Percentiles rank a stretch among this genome's conserved stretches.
These are phyloP conservation scores for Pseudomugil tenellus DNA, from an alignment of 2,797 vertebrate genomes.

Conservation along the genomic window DNA sequence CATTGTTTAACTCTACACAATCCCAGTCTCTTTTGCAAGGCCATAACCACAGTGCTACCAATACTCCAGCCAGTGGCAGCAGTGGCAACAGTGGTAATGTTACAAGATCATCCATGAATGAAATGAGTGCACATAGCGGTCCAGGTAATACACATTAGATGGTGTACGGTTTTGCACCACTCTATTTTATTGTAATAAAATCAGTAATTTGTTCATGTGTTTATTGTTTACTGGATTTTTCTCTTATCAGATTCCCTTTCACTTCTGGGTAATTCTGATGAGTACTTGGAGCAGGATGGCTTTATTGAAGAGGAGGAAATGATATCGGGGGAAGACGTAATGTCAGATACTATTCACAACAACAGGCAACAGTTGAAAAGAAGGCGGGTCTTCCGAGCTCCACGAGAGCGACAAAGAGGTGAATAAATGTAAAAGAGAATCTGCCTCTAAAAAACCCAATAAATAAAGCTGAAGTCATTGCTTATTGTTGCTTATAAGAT, in stretches of 20 bases:
- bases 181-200: background rate
- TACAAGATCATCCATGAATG: conserved; percentile 68
- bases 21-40: conserved; percentile 77
- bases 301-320: conserved; percentile 83
- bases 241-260: conserved; percentile 76
- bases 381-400: conserved; percentile 81
- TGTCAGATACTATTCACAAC: conserved; percentile 75
- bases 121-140: conserved; percentile 66
- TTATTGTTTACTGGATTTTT: conserved; percentile 7
- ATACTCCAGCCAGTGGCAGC: conserved; percentile 59
- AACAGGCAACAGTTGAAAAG: conserved; percentile 78
- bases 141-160: conserved; percentile 64
- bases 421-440: conserved; percentile 24
- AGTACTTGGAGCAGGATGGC: conserved; percentile 80
- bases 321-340: conserved; percentile 78
- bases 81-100: conserved; percentile 59
- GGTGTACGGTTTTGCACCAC: background rate
- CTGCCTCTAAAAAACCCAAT: background rate
- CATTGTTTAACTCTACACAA: conserved; percentile 75
- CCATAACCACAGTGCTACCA: conserved; percentile 65
- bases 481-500: background rate
- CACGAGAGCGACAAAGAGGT: conserved; percentile 90
- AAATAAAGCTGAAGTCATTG: background rate
- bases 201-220: background rate
- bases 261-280: conserved; percentile 81